Base-by-base conservation (phyloP, 1,140 invertebrate genomes). In the Bombus superbus region DNA sequence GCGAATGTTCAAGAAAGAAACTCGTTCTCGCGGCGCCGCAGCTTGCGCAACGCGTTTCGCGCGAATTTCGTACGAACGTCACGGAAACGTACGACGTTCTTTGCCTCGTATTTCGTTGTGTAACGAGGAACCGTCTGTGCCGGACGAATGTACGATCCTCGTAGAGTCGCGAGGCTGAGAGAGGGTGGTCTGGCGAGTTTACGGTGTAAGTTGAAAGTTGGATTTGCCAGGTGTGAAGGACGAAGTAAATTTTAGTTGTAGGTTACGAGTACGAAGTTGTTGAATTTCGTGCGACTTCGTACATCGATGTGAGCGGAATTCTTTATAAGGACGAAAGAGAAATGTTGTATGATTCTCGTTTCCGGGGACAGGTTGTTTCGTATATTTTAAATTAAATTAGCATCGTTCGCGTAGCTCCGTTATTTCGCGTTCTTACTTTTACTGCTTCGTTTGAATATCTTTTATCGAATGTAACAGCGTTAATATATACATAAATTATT, bases 41-140 rank as follows among this genome's bases (percentile, higher is more conserved):
- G 25, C 22, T 81, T 82, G 35, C 81, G 28, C 11, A 83, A 83
- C 35, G 1, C 15, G 53, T 42, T 42, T 35, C 25, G 53, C 38
- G 47, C 25, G 69, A 57, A 74, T 82, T 53, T 76, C n/a, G 22
- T 35, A 8, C 2, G 5, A 38, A 10, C 11, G 6, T 44, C 40
- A 13, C 13, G 28, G 5, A 25, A 44, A 44, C 42, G 42, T 64
- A 47, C n/a, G 57, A 75, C 57, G 22, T 35, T 25, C 4, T 32
- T 35, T 10, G 42, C n/a, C 4, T 42, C 62, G 32, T 80, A n/a
- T 68, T 28, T 53, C 64, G 62, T 80, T 47, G 64, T 28, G 32
- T 38, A 80, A 80, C 3, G 18, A 47, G 4, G 44, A 22, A 42
- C 64, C 44, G 68, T 64, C 64, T 69, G 78, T 53, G 44, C 5